Conservation (phyloP, 2,797 vertebrate genomes). For the Karalla daura region DNA sequence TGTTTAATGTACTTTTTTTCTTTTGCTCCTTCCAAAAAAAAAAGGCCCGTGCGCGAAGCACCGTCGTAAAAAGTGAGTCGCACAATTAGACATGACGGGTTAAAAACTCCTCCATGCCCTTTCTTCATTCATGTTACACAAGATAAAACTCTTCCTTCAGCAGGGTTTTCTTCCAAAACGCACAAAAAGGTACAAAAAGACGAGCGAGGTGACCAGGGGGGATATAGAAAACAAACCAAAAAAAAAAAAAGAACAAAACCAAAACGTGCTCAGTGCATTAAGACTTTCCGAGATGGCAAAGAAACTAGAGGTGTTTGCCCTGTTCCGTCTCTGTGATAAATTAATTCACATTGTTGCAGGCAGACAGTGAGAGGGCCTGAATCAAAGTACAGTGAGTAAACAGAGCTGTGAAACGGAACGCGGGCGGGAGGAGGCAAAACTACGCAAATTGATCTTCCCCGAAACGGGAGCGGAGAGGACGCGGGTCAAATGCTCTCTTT, state of each 20-base stretch:
- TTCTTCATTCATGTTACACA: conserved; percentile 73
- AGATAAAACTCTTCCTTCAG: conserved; percentile 80
- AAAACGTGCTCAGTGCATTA: conserved; percentile 84
- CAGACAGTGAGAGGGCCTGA: conserved; percentile 72
- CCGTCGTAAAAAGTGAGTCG: conserved; percentile 78
- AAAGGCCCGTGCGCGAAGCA: conserved; percentile 79
- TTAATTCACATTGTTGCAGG: conserved; percentile 81
- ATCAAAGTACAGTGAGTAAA: conserved; percentile 75
- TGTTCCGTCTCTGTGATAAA: conserved; percentile 73
- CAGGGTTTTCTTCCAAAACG: conserved; percentile 70
- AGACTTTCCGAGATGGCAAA: conserved; percentile 76
- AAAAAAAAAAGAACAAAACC: conserved; percentile 70
- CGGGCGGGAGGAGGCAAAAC: conserved; percentile 52
- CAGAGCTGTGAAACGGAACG: conserved; percentile 47
- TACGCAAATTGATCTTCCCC: conserved; percentile 13
- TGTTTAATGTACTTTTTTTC: conserved; percentile 61
- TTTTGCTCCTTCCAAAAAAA: conserved; percentile 71
- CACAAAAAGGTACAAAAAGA: conserved; percentile 77
- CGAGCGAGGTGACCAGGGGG: conserved; percentile 68
- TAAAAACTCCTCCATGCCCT: conserved; percentile 68
- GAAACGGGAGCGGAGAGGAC: conserved; percentile 37
- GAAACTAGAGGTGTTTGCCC: conserved; percentile 67
- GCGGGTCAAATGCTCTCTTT: conserved; percentile 28
- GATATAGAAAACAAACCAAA: too few relatives aligned
- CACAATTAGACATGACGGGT: conserved; percentile 69